phyloP scores from a whole-genome alignment of 2,888 invertebrate species.

The Crepidodera aurea region DNA sequence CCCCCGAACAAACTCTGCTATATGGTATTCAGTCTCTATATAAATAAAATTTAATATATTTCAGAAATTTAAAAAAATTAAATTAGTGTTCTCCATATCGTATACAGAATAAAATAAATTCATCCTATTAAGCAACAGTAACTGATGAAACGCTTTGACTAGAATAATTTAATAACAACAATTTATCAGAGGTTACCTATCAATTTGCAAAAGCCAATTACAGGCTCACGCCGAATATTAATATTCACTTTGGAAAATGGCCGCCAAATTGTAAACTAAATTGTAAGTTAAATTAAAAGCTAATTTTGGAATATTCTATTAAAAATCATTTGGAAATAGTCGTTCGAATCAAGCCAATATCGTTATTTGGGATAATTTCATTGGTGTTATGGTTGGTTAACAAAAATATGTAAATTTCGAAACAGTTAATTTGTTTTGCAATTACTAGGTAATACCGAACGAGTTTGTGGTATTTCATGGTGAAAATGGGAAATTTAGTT shows the following conservation, averaged over 20 bases:
- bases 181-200: constrained; percentile 29
- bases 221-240: constrained; percentile 33
- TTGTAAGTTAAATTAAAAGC: constrained; percentile 10
- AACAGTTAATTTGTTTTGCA: constrained; percentile 5
- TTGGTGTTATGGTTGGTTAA: constrained; percentile 14
- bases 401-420: constrained; percentile 23
- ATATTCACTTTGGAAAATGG: constrained; percentile 21
- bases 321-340: constrained; percentile 29
- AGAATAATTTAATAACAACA: constrained; percentile 23
- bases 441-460: constrained; percentile 17
- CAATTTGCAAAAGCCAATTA: constrained; percentile 36
- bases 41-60: too few relatives aligned
- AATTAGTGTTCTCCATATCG: too few relatives aligned
- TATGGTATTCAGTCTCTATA: too few relatives aligned
- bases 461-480: constrained; percentile 1
- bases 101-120: too few relatives aligned
- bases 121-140: neutral
- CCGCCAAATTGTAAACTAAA: constrained; percentile 1
- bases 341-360: constrained; percentile 20
- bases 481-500: constrained; percentile 7
- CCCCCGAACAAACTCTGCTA: too few relatives aligned
- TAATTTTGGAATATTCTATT: constrained; percentile 30
- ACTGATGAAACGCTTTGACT: constrained; percentile 10
- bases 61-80: too few relatives aligned
- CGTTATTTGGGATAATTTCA: constrained; percentile 26